Evolutionary conservation across 1,140 invertebrate genomes (phyloP).

Genomic region (Maniola jurtina): DNA sequence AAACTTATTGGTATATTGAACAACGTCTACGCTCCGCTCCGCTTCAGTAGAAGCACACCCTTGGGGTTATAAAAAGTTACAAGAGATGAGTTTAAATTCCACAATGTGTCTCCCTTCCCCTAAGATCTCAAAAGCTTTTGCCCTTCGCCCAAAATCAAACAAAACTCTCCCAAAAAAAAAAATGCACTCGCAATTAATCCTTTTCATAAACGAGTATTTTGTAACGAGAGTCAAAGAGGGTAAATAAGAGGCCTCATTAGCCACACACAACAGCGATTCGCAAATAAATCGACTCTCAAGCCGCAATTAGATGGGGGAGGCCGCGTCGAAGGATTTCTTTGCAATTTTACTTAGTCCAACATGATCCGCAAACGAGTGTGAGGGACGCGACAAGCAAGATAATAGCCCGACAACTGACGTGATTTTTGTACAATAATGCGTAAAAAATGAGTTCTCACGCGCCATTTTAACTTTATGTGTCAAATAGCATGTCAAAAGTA

Average conservation of each 20-base stretch:
- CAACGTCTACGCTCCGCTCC: too few relatives aligned
- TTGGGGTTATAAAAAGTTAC: too few relatives aligned
- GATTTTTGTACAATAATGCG: too few relatives aligned
- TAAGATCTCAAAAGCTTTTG: too few relatives aligned
- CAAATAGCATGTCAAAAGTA: too few relatives aligned
- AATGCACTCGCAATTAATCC: background rate
- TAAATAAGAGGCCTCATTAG: conserved; percentile 44
- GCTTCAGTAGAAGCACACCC: too few relatives aligned
- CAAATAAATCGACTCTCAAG: conserved; percentile 64
- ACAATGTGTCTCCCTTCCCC: too few relatives aligned
- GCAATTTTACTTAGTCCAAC: conserved; percentile 70
- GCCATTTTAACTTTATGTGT: too few relatives aligned
- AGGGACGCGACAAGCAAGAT: conserved; percentile 53
- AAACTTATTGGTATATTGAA: too few relatives aligned
- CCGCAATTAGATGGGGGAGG: conserved; percentile 57
- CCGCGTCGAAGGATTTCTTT: conserved; percentile 52
- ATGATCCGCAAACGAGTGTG: conserved; percentile 61
- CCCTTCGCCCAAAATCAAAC: background rate
- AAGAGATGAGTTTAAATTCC: too few relatives aligned
- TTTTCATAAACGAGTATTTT: conserved; percentile 12
- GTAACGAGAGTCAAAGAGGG: conserved; percentile 27
- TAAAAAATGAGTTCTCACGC: too few relatives aligned
- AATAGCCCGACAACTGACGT: conserved; percentile 20
- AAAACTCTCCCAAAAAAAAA: background rate
- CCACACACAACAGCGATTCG: conserved; percentile 43